Percentiles rank a stretch among this genome's conserved stretches.
Conservation (phyloP, 1,140 invertebrate genomes). For the Anastatus disparis region DNA sequence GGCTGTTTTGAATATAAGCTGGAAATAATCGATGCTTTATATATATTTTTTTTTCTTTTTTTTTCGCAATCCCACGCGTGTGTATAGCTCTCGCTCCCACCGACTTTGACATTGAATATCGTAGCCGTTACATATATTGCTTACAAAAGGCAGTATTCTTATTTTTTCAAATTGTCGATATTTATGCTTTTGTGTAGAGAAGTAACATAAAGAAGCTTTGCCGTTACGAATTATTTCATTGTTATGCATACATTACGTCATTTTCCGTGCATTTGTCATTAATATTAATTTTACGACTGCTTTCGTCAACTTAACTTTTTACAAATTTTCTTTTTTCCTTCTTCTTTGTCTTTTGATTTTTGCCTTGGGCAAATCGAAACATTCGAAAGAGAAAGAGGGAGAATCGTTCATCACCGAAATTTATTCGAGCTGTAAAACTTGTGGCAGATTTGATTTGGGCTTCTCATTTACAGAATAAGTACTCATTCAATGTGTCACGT, state of each 20-base stretch:
- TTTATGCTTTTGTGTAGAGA: constrained; percentile 10
- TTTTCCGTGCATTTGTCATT: constrained; percentile 42
- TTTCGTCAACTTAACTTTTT: too few species aligned
- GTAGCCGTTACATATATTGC: background rate
- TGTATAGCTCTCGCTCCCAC: too few species aligned
- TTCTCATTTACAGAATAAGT: too few species aligned
- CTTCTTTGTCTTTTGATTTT: too few species aligned
- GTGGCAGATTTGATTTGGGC: constrained; percentile 48
- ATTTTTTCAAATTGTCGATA: background rate
- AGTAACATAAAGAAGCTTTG: background rate
- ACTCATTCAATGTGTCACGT: background rate
- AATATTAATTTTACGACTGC: constrained; percentile 54
- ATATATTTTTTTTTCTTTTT: too few species aligned
- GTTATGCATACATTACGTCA: background rate
- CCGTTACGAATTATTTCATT: too few species aligned
- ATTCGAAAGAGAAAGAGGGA: constrained; percentile 39
- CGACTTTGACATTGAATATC: too few species aligned
- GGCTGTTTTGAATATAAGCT: constrained; percentile 23
- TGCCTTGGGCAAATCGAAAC: too few species aligned
- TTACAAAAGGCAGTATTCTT: too few species aligned
- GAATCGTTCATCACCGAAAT: constrained; percentile 50
- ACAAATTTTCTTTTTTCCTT: too few species aligned
- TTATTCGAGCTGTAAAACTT: constrained; percentile 50
- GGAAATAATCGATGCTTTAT: constrained; percentile 17
- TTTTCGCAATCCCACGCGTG: background rate